These are phyloP conservation scores for Tineola bisselliella DNA, from an alignment of 2,888 invertebrate genomes.

Conservation along the genomic window DNA sequence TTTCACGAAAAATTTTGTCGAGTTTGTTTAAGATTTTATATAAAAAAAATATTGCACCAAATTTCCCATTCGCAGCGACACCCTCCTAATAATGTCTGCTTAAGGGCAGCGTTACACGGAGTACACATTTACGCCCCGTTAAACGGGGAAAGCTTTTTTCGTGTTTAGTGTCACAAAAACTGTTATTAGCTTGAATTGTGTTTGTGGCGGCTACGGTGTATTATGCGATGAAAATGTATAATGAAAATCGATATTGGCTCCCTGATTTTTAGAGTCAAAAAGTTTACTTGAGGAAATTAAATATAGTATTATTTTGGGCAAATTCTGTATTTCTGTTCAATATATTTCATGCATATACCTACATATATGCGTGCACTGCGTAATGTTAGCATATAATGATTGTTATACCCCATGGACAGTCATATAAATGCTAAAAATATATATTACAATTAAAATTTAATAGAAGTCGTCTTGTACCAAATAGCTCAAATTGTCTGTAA, in stretches of 20 bases:
- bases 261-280: background rate
- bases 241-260: background rate
- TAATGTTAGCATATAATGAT: too few species aligned
- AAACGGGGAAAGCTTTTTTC: conserved; percentile 67
- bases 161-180: conserved; percentile 68
- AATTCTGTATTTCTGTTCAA: too few species aligned
- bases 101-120: conserved; percentile 63
- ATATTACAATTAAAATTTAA: too few species aligned
- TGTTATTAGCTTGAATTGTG: conserved; percentile 65
- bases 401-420: too few species aligned
- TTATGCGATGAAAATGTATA: background rate
- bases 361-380: too few species aligned
- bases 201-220: conserved; percentile 17
- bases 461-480: too few species aligned
- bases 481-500: too few species aligned
- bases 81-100: conserved; percentile 66
- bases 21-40: conserved; percentile 38
- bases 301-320: too few species aligned
- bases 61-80: conserved; percentile 49
- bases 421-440: too few species aligned
- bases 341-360: too few species aligned
- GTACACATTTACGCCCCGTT: conserved; percentile 67
- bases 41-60: conserved; percentile 56
- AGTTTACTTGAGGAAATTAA: too few species aligned
- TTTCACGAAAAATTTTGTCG: conserved; percentile 18